These are phyloP conservation scores for Polymixis lichenea DNA, from an alignment of 2,888 invertebrate genomes.

Conservation along the genomic window DNA sequence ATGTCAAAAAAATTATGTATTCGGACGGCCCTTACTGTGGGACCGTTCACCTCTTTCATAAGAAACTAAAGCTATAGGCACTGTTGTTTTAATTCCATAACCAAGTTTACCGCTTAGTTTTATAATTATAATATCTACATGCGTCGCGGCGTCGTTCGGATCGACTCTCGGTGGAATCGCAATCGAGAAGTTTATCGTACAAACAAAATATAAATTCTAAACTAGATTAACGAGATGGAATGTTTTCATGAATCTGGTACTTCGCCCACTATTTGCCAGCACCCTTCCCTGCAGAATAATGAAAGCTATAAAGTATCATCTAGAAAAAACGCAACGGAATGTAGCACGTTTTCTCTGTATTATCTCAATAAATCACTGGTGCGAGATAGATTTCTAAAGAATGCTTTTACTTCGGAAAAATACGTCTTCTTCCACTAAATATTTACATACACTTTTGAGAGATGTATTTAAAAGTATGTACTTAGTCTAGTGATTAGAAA, in stretches of 20 bases:
- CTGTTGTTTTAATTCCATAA: no score
- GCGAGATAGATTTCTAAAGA: constrained; percentile 21
- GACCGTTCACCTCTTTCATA: no score
- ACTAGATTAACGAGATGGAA: constrained; percentile 5
- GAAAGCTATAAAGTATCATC: constrained; percentile 40
- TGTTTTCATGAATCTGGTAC: constrained; percentile 4
- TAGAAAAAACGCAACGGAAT: constrained; percentile 45
- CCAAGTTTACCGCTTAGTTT: not conserved
- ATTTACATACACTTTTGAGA: constrained; percentile 38
- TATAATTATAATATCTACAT: not conserved
- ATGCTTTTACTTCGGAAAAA: constrained; percentile 25
- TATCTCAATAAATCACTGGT: constrained; percentile 37
- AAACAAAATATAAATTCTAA: constrained; percentile 19
- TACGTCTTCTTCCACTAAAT: constrained; percentile 27
- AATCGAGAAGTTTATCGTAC: not conserved
- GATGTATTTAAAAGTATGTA: constrained; percentile 10
- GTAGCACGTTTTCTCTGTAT: constrained; percentile 18
- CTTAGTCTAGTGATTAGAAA: constrained; percentile 5
- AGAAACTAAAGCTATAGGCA: no score
- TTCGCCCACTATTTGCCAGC: constrained; percentile 16
- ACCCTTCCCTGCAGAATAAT: constrained; percentile 21
- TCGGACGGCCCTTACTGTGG: no score
- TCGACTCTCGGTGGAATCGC: not conserved
- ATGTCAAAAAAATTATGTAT: no score
- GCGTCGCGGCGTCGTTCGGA: no score